A percentile compares a stretch with the other conserved stretches of the same genome.
These are phyloP conservation scores for Neomicropteryx cornuta DNA, from an alignment of 1,140 invertebrate genomes.

Conservation along the genomic window DNA sequence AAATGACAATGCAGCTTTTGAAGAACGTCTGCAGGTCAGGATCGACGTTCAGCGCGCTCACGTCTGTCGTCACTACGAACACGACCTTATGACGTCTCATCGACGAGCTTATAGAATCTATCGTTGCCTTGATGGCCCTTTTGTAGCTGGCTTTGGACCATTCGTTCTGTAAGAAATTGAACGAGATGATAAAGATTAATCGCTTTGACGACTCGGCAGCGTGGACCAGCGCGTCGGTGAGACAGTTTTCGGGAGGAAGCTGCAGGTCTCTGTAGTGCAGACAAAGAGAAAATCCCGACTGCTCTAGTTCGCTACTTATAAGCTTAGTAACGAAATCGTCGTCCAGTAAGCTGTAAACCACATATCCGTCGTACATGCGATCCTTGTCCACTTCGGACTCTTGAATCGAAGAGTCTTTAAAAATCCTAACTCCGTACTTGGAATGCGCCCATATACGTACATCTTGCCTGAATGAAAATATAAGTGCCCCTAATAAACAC, in stretches of 20 bases:
- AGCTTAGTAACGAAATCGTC: constrained; percentile 70
- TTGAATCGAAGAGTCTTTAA: constrained; percentile 58
- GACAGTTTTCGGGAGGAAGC: constrained; percentile 55
- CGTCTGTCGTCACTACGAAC: constrained; percentile 56
- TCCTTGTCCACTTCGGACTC: constrained; percentile 62
- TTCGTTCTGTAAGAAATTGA: constrained; percentile 61
- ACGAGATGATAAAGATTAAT: constrained; percentile 60
- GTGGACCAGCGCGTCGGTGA: constrained; percentile 66
- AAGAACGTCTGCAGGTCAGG: constrained; percentile 71
- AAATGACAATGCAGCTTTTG: constrained; percentile 69
- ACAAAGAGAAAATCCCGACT: constrained; percentile 59
- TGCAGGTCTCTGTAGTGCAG: constrained; percentile 65
- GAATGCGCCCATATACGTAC: constrained; percentile 64
- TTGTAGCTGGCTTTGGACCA: constrained; percentile 64
- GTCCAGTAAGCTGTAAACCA: constrained; percentile 81
- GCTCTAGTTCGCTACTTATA: constrained; percentile 70
- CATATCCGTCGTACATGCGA: constrained; percentile 74
- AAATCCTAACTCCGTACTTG: constrained; percentile 61
- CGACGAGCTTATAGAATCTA: constrained; percentile 50
- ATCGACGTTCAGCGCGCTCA: constrained; percentile 68
- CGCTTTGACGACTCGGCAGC: constrained; percentile 63
- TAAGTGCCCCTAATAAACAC: constrained; percentile 53
- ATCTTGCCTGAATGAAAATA: constrained; percentile 67
- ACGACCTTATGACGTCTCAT: constrained; percentile 60
- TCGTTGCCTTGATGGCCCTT: constrained; percentile 57